Conservation (phyloP, 2,888 invertebrate genomes). For the Glaucopsyche alexis region DNA sequence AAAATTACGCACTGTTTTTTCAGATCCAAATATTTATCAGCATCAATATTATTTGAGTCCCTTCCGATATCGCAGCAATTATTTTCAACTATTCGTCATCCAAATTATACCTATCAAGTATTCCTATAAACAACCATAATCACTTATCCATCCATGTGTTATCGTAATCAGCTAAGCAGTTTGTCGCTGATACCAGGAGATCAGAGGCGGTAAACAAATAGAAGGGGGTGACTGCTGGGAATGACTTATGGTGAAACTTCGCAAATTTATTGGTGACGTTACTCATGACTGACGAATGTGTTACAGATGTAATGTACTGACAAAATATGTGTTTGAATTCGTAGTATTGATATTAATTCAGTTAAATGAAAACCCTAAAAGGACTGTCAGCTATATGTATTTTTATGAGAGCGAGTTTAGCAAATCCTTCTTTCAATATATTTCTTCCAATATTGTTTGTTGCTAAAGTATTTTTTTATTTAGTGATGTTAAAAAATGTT, state of each 20-base stretch:
- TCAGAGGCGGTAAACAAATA: constrained; percentile 37
- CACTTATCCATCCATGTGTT: constrained; percentile 26
- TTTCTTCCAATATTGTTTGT: too few species aligned
- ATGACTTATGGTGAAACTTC: constrained; percentile 32
- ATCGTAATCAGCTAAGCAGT: constrained; percentile 31
- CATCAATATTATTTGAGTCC: too few species aligned
- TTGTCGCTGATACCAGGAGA: background rate
- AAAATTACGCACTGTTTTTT: too few species aligned
- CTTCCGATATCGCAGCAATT: too few species aligned
- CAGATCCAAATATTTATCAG: too few species aligned
- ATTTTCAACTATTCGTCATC: background rate
- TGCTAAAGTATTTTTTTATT: too few species aligned
- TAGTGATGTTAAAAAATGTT: too few species aligned
- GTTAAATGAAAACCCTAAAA: background rate
- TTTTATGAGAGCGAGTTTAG: too few species aligned
- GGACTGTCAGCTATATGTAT: background rate
- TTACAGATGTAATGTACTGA: background rate
- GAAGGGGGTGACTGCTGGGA: background rate
- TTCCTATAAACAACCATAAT: background rate
- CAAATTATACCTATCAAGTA: background rate
- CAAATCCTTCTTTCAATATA: too few species aligned
- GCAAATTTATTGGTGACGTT: constrained; percentile 39
- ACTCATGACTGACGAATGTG: constrained; percentile 33
- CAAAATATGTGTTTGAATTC: background rate
- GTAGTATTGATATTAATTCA: background rate